Base-by-base conservation (phyloP, 2,797 vertebrate genomes). In the Tokudaia tokunoshimensis region DNA sequence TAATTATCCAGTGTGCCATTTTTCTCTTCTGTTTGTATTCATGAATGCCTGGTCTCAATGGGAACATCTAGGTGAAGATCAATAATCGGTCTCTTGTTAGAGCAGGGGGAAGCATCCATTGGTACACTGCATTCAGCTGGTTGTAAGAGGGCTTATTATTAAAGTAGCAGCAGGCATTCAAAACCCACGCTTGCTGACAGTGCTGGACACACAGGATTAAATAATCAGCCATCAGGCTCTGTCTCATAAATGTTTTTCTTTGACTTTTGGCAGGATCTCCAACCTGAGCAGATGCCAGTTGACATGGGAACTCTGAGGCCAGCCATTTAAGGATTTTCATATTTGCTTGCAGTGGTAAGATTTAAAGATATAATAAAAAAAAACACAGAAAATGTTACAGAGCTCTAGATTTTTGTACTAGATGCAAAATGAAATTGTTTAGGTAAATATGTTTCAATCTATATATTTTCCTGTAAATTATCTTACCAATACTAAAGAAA, bases 241-340 rank as follows among this genome's bases (percentile, higher is more conserved):
- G 88, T 97, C 97, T 98, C 97, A 98, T 97, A 87, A 98, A 97
- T 96, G 88, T 98, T 98, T 98, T 97, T 86, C 94, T 98, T 97
- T 98, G 96, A 97, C 97, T 98, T 98, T 98, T 98, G 98, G 97
- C 98, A 99, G 99, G 97, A 97, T 98, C 96, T 75, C 87, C 90
- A 95, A 86, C 86, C 97, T 97, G 98, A 98, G 93, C 94, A 94
- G 24, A 63, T 97, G 97, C 98, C 98, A 98, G 95, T 80, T 96
- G 97, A 95, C 85, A 97, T 96, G 96, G 96, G 95, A 98, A 96
- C 96, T 96, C 94, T 72, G 98, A 98, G 97, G 97, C 96, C 98
- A 97, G 92, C 93, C 94, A 88, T 97, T 98, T 98, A 98, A 98
- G 97, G 96, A 98, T 98, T 98, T 98, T 98, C 97, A 86, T 94